These are phyloP conservation scores for Felis catus DNA, from an alignment of 2,113 vertebrate genomes.

Conservation along the genomic window F.catus_Fca126_mat1.0 CM031426.1:10323501-10324000, in stretches of 20 bases:
- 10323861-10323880: too few relatives aligned
- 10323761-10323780: not conserved
- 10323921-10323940: not conserved
- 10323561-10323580: constrained; percentile 91
- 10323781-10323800: not conserved
- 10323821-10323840: too few relatives aligned
- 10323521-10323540: constrained; percentile 92
- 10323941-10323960: not conserved
- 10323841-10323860: too few relatives aligned
- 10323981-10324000: not conserved
- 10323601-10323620: constrained; percentile 95
- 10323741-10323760: not conserved
- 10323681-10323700: not conserved
- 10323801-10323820: not conserved
- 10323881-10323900: not conserved
- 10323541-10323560: constrained; percentile 94
- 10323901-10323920: not conserved
- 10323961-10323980: not conserved
- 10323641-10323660: not conserved
- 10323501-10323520: constrained; percentile 95
- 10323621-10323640: constrained; percentile 87
- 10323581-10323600: constrained; percentile 90
- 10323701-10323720: not conserved
- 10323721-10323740: not conserved
- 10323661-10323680: not conserved